Evolutionary conservation across 2,888 invertebrate species (phyloP), one percentile per base, ranked within the genome.

Genomic region (Xestia rhomboidea): DNA sequence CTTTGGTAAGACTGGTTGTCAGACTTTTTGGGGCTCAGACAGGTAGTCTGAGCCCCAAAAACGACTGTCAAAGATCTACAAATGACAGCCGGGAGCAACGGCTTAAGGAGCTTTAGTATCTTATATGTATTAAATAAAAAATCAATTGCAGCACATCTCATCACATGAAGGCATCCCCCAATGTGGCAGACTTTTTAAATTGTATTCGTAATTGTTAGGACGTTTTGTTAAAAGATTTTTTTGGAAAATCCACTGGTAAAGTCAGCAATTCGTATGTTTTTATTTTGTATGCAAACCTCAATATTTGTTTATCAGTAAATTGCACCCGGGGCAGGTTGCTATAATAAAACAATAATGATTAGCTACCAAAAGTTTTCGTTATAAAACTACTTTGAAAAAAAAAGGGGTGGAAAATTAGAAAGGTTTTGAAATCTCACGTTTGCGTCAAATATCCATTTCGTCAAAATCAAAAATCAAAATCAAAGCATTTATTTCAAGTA

Each of bases 391-490:
- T 3, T 13, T 13, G 60, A 27, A n/a, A n/a, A n/a, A n/a, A n/a
- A n/a, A n/a, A n/a, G 21, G 27, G 21, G 18, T 24, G 44, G 34
- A 72, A 49, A 68, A 46, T 63, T 15, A 30, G 2, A 18, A 11
- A 18, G 15, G 15, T 30, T 49, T 41, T 41, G 3, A 62, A 46
- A 75, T 27, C 24, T n/a, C 21, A 30, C 41, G 21, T 8, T 30
- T n/a, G n/a, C n/a, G n/a, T 4, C n/a, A 80, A 51, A 34, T 70
- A 77, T 71, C n/a, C 57, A 27, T 41, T 62, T 41, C 38, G n/a
- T n/a, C n/a, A n/a, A n/a, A n/a, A n/a, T n/a, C n/a, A n/a, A n/a
- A n/a, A n/a, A n/a, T n/a, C n/a, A n/a, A n/a, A n/a, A n/a, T n/a
- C n/a, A n/a, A n/a, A n/a, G n/a, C n/a, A n/a, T n/a, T n/a, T n/a